These are phyloP conservation scores for Procambarus clarkii DNA, from an alignment of 1,140 invertebrate species.

Conservation along the genomic window DNA sequence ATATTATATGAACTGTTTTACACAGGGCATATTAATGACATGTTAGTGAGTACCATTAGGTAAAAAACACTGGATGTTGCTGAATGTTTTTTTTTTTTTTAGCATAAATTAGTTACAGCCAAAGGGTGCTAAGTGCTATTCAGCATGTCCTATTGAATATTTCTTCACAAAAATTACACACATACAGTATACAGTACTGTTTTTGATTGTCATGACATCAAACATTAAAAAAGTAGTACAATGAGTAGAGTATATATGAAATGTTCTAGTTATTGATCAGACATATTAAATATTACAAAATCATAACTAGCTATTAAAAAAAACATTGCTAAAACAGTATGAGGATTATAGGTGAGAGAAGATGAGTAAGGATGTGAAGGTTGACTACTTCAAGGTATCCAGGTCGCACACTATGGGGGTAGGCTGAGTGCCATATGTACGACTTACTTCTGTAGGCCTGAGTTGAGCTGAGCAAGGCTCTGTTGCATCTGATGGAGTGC, in stretches of 20 bases:
- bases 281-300: conserved; percentile 24
- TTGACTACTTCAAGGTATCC: conserved; percentile 13
- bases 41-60: not conserved
- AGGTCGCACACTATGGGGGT: not conserved
- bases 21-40: conserved; percentile 7
- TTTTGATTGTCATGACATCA: conserved; percentile 47
- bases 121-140: conserved; percentile 3
- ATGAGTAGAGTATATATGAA: conserved; percentile 8
- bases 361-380: conserved; percentile 16
- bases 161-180: not conserved
- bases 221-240: not conserved
- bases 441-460: conserved; percentile 72
- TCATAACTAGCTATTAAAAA: conserved; percentile 19
- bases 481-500: conserved; percentile 72
- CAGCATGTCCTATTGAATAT: conserved; percentile 8
- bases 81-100: not conserved
- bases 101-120: not conserved
- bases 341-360: conserved; percentile 20
- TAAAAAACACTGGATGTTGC: not conserved
- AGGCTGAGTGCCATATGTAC: conserved; percentile 1
- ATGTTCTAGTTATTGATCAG: conserved; percentile 26
- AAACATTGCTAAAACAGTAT: conserved; percentile 1
- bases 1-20: not conserved
- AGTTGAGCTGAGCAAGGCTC: conserved; percentile 71
- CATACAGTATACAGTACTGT: not conserved